A percentile compares a stretch with the other conserved stretches of the same genome.
Conservation (phyloP, 1,140 invertebrate species). For the Penaeus japonicus region DNA sequence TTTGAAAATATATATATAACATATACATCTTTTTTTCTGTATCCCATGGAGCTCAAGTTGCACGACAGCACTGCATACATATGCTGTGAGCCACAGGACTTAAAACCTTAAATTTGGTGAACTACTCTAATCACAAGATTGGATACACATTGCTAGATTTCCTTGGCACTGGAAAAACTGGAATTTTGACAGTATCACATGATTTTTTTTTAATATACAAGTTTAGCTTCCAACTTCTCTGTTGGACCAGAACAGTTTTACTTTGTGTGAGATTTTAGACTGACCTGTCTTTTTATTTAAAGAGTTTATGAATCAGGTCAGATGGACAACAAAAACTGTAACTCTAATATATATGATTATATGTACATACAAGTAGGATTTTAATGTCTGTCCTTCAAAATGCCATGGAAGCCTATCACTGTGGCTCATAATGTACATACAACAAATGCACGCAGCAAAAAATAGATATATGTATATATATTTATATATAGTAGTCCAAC, state of each 20-base stretch:
- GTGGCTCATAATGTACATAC: slow-evolving; percentile 51
- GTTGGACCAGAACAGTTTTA: too few relatives aligned
- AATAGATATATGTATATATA: slow-evolving; percentile 54
- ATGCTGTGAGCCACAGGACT: slow-evolving; percentile 26
- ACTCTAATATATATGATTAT: not conserved
- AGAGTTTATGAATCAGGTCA: not conserved
- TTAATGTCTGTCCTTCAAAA: not conserved
- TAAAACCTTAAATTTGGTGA: slow-evolving; percentile 43
- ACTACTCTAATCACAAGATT: slow-evolving; percentile 55
- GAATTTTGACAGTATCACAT: too few relatives aligned
- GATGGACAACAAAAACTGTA: too few relatives aligned
- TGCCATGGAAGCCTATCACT: slow-evolving; percentile 51
- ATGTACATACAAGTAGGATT: not conserved
- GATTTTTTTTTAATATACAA: too few relatives aligned
- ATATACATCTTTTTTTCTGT: slow-evolving; percentile 29
- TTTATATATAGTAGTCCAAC: slow-evolving; percentile 56
- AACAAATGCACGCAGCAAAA: slow-evolving; percentile 57
- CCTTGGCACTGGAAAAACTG: slow-evolving; percentile 23
- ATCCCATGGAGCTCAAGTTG: slow-evolving; percentile 29
- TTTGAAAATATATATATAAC: slow-evolving; percentile 56
- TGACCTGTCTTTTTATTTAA: not conserved
- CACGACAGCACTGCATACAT: slow-evolving; percentile 32
- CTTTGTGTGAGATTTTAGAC: too few relatives aligned
- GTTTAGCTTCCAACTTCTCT: too few relatives aligned
- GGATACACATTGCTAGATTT: slow-evolving; percentile 49